Evolutionary conservation across 1,140 invertebrate genomes (phyloP), one percentile per base, ranked within the genome.

Genomic region (Caerostris extrusa): DNA sequence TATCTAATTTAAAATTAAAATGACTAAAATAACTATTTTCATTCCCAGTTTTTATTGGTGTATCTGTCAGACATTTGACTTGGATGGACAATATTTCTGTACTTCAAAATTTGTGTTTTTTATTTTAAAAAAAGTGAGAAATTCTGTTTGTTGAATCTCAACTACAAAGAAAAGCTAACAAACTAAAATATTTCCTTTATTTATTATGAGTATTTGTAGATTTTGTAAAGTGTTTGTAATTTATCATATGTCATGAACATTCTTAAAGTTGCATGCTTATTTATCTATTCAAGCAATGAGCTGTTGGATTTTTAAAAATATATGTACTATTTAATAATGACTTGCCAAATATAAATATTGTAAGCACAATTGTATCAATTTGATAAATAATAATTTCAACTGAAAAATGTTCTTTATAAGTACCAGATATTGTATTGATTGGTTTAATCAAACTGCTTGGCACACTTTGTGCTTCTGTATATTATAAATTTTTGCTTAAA

Each of bases 251-350:
- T 12, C 50, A 53, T 77, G 34, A 17, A 50, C 7, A 5, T 50
- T 8, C 71, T 53, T 53, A 77, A 8, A 53, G 53, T 19, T 77
- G 53, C 17, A 77, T 12, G 50, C 3, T 12, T 12, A 77, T 77
- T 53, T 67, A 7, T 5, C 19, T 50, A 3, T 77, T 7, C 50
- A 77, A 77, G 50, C 19, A 77, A 77, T 12, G 71, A 77, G 71
- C 34, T 77, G 71, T 77, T 77, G 34, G 53, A 77, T 77, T 77
- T 77, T 77, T 77, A 77, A 77, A 77, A 50, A 77, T 71, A 6
- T 77, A 67, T 67, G 61, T 67, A 67, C 61, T 67, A 67, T n/a
- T 77, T 12, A 77, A 77, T 34, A 77, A 53, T 77, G 34, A 77
- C 10, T 50, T 77, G 71, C 71, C 71, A 77, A 77, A 77, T 77